Evolutionary conservation across 2,113 vertebrate genomes (phyloP).

Genomic region (Aythya baeri): DNA sequence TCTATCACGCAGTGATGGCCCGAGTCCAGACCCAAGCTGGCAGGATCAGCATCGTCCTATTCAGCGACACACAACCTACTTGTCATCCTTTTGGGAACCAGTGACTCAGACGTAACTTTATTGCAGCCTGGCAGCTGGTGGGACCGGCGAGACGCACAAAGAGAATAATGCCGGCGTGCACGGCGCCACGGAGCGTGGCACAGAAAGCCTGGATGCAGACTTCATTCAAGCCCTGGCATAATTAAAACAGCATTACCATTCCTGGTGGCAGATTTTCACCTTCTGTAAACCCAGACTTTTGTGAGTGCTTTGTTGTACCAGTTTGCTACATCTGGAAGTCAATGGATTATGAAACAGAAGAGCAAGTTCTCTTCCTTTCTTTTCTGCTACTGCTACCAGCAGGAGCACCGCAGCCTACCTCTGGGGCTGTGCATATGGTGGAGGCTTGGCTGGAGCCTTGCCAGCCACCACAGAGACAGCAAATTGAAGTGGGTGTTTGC

Average conservation of each 20-base stretch:
- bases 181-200: neutral
- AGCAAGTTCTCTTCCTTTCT: neutral
- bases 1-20: slow-evolving; percentile 71
- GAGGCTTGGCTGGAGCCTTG: neutral
- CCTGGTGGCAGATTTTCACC: slow-evolving; percentile 50
- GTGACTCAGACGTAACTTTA: slow-evolving; percentile 82
- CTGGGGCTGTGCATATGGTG: neutral
- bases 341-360: neutral
- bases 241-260: slow-evolving; percentile 78
- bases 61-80: slow-evolving; percentile 76
- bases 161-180: slow-evolving; percentile 59
- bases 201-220: slow-evolving; percentile 59
- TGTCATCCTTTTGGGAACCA: slow-evolving; percentile 81
- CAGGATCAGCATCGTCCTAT: slow-evolving; percentile 69
- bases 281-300: slow-evolving; percentile 32
- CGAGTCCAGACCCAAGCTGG: slow-evolving; percentile 66
- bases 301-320: slow-evolving; percentile 41
- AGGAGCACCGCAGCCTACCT: neutral
- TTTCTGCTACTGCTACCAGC: neutral
- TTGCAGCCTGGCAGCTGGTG: slow-evolving; percentile 80
- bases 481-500: neutral
- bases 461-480: neutral
- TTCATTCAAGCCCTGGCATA: slow-evolving; percentile 67
- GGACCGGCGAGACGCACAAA: slow-evolving; percentile 64
- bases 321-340: slow-evolving; percentile 26